Base-by-base conservation (phyloP, 2,113 vertebrate species). In the Centropus bengalensis region DNA sequence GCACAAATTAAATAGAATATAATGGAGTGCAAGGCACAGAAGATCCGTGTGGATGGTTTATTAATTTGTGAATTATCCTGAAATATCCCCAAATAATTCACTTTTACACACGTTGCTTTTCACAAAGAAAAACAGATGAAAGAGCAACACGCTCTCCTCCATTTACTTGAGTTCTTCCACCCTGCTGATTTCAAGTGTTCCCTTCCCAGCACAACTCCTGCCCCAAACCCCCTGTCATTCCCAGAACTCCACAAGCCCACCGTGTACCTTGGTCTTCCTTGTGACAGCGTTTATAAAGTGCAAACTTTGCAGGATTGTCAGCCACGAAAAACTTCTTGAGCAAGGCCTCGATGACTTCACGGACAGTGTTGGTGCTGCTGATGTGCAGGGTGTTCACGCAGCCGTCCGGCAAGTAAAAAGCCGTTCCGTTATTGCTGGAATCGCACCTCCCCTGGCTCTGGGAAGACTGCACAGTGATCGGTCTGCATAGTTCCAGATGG, bases 291-390 rank as follows among this genome's bases (percentile, higher is more conserved):
- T 99, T 99, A 96, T 99, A 99, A 97, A 99, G 98, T 96, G 99
- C 99, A 94, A 99, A 99, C 97, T 99, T 99, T 0, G 99, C 98
- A 17, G 99, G 99, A 97, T 99, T 99, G 98, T 99, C 99, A 3
- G 98, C 98, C 58, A 99, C 98, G 0, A 98, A 98, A 96, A 99
- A 99, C 97, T 99, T 99, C 52, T 96, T 98, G 87, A 99, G 98
- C 97, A 99, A 97, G 81, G 99, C 99, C 91, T 98, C 98, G 4
- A 99, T 99, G 40, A 99, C 99, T 90, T 99, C 98, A 75, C 95
- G 98, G 2, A 99, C 99, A 0, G 99, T 99, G 94, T 99, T 99
- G 44, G 96, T 97, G 92, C 99, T 99, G 98, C 99, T 99, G 98
- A 99, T 98, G 91, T 99, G 99, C 27, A 99, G 98, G 0, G 99